Conservation (phyloP, 1,140 invertebrate species). For the Phymastichus coffea region DNA sequence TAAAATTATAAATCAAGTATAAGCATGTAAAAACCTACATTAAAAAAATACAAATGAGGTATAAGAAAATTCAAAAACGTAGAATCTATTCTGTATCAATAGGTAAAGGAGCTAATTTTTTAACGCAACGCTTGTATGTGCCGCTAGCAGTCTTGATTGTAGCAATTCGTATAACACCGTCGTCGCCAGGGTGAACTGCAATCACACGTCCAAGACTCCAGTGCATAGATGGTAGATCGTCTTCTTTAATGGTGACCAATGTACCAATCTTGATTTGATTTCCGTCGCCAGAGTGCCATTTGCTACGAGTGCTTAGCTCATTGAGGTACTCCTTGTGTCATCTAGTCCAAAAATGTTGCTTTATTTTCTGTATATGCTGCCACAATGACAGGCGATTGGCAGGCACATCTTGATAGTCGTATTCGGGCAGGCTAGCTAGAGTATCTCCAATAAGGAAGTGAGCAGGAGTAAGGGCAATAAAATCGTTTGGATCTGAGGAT, state of each 20-base stretch:
- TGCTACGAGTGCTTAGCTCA: not conserved
- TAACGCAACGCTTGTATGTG: too few relatives aligned
- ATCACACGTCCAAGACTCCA: constrained; percentile 5
- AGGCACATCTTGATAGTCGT: not conserved
- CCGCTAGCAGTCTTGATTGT: constrained; percentile 2
- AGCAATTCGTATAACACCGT: not conserved
- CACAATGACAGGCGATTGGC: too few relatives aligned
- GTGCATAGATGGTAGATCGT: not conserved
- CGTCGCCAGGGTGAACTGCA: constrained; percentile 1
- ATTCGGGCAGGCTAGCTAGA: not conserved
- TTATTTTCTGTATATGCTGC: too few relatives aligned
- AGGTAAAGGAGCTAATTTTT: constrained; percentile 8
- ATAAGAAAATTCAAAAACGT: too few relatives aligned
- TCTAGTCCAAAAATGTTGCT: constrained; percentile 1
- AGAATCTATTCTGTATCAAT: too few relatives aligned
- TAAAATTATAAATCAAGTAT: too few relatives aligned
- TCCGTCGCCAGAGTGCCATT: not conserved
- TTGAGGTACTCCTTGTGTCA: constrained; percentile 15
- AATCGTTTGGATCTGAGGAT: too few relatives aligned
- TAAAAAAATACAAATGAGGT: too few relatives aligned
- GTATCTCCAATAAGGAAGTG: constrained; percentile 18
- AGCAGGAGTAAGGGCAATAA: too few relatives aligned
- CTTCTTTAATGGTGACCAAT: constrained; percentile 7
- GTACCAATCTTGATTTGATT: not conserved
- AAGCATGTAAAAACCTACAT: too few relatives aligned